A percentile compares a stretch with the other conserved stretches of the same genome.
phyloP scores from a whole-genome alignment of 2,797 vertebrate species.

The Sebastes baramenuke region DNA sequence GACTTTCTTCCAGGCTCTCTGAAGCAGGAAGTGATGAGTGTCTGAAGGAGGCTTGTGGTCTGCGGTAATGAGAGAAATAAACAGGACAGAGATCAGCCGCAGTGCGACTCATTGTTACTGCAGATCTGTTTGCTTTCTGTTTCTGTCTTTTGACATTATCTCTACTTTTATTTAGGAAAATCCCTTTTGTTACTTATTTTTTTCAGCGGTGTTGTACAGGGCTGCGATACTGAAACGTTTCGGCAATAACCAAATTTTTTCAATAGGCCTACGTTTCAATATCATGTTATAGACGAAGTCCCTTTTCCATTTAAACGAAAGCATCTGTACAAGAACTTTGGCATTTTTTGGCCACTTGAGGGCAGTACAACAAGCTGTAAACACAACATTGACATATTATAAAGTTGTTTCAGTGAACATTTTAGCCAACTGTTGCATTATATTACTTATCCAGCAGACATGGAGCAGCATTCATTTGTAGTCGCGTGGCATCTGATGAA shows the following conservation, averaged over 20 bases:
- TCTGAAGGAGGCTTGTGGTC: constrained; percentile 10
- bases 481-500: neutral
- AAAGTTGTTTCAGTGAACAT: neutral
- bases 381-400: neutral
- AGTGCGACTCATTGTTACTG: neutral
- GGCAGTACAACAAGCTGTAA: no score
- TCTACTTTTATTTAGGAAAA: neutral
- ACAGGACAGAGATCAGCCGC: neutral
- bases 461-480: neutral
- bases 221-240: neutral
- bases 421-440: neutral
- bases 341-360: neutral
- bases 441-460: neutral
- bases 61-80: neutral
- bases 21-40: neutral
- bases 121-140: neutral
- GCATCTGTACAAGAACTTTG: neutral
- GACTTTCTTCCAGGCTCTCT: neutral
- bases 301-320: neutral
- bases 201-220: neutral
- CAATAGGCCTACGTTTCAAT: neutral
- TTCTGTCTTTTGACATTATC: neutral
- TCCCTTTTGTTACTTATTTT: neutral
- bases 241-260: neutral
- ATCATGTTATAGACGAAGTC: neutral